Base-by-base conservation (phyloP, 2,888 invertebrate species). In the Tenthredo mesomela region DNA sequence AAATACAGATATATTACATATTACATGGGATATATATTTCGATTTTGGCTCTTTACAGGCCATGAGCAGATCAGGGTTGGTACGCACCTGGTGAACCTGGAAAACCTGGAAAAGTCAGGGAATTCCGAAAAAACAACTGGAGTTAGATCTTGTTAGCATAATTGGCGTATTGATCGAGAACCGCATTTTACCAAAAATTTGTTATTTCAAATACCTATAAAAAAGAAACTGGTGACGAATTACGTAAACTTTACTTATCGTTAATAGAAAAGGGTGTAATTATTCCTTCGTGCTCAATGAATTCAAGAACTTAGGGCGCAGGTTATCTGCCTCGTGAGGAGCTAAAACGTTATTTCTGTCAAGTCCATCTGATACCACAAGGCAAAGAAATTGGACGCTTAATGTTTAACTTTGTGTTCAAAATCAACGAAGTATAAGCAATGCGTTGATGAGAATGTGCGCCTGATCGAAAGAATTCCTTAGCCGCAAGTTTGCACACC, bases 381-480 rank as follows among this genome's bases (percentile, higher is more conserved):
- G 7, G 43, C 15, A 15, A 0, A 43, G 21, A 7, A 25, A 73
- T 47, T 54, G 7, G 29, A 77, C 33, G 18, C 29, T 50, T 77
- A 9, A 50, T 50, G 12, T 54, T 12, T 54, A 77, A 50, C 18
- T 3, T 9, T 18, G 29, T 77, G 18, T 77, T 77, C 77, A n/a
- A 77, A 15, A 77, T 54, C 77, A 29, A 50, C 77, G 40, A 18
- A 54, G 54, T 54, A 9, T 54, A 9, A 25, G 18, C 33, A 54
- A 67, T 7, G 25, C 33, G 77, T 50, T 70, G n/a, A 54, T 33
- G 54, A 77, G 54, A 77, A 47, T 77, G 77, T 40, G 25, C 50
- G 6, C 50, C 29, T 47, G 54, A 50, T 77, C 54, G 54, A 77
- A 54, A 18, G 77, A 29, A 29, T 54, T 12, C 12, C 77, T 77